A percentile compares a stretch with the other conserved stretches of the same genome.
These are phyloP conservation scores for Eupithecia vulgata DNA, from an alignment of 2,888 invertebrate genomes.

Conservation along the genomic window DNA sequence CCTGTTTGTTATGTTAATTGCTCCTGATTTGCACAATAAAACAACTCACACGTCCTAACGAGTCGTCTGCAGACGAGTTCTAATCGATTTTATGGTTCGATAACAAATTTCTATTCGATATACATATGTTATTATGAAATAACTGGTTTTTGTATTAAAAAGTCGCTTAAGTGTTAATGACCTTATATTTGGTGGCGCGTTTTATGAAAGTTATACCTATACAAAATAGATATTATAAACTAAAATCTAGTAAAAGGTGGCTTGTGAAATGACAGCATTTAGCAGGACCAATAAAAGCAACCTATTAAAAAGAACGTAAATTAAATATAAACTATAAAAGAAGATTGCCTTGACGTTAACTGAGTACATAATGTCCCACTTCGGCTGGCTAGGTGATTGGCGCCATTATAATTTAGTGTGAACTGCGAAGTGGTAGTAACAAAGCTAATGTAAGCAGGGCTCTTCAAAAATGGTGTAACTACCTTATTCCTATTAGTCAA, in stretches of 20 bases:
- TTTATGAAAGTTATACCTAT: background rate
- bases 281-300: background rate
- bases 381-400: constrained; percentile 53
- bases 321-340: background rate
- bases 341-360: background rate
- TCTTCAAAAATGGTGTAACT: constrained; percentile 60
- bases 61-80: constrained; percentile 52
- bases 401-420: constrained; percentile 69
- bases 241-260: background rate
- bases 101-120: constrained; percentile 21
- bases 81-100: constrained; percentile 49
- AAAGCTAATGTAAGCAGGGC: constrained; percentile 59
- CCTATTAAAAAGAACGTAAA: background rate
- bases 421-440: constrained; percentile 70
- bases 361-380: constrained; percentile 15
- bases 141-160: constrained; percentile 5
- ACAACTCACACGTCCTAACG: constrained; percentile 67
- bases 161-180: background rate
- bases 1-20: constrained; percentile 78
- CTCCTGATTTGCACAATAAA: constrained; percentile 78
- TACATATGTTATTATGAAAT: constrained; percentile 31
- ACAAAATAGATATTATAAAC: background rate
- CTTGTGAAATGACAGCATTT: background rate
- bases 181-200: background rate
- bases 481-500: background rate